Evolutionary conservation across 2,888 invertebrate genomes (phyloP).

Genomic region (Athrips mouffetella): DNA sequence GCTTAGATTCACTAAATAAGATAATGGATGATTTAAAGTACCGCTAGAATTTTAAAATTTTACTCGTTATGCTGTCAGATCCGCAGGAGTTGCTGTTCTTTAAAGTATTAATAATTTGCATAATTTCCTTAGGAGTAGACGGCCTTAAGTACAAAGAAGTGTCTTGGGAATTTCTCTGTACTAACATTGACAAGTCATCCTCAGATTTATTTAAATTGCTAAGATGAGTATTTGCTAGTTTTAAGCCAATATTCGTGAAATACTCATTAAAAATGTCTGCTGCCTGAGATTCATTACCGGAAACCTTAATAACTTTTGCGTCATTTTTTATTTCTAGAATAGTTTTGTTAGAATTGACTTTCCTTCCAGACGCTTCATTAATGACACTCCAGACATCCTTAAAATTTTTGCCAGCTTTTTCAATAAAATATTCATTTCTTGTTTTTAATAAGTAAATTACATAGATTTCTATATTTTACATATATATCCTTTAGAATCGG

Average conservation of each 20-base stretch:
- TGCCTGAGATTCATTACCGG: background rate
- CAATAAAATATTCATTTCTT: background rate
- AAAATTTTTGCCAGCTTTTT: background rate
- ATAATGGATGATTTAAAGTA: background rate
- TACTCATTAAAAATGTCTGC: background rate
- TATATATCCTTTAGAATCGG: background rate
- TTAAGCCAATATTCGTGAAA: background rate
- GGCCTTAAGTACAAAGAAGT: background rate
- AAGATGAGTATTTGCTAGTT: background rate
- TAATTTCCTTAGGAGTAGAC: background rate
- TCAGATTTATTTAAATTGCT: background rate
- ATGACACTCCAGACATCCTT: background rate
- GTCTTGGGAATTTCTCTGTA: background rate
- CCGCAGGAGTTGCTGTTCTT: background rate
- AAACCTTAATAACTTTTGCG: background rate
- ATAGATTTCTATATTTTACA: background rate
- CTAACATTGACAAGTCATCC: background rate
- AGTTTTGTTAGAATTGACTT: background rate
- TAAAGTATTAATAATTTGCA: background rate
- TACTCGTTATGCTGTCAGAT: background rate
- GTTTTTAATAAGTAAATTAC: background rate
- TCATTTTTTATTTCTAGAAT: background rate
- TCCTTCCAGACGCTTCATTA: background rate
- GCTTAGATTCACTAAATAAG: background rate
- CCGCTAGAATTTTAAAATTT: background rate